These are phyloP conservation scores for Dolichotis patagonum DNA, from an alignment of 2,113 vertebrate genomes.

Conservation along the genomic window DNA sequence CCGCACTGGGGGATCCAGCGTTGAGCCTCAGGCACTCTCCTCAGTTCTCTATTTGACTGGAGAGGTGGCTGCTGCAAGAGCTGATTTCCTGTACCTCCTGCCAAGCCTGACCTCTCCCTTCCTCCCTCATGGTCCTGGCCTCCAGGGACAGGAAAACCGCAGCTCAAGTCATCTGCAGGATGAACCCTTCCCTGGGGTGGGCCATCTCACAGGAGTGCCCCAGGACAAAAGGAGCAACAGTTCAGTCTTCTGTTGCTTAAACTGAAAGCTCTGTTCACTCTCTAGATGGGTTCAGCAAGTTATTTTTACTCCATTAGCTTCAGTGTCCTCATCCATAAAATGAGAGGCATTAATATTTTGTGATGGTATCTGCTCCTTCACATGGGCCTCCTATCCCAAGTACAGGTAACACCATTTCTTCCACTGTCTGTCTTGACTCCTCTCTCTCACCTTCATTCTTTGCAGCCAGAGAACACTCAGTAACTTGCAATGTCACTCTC, in stretches of 20 bases:
- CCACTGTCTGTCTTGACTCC: neutral
- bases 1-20: neutral
- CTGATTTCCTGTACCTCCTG: constrained; percentile 58
- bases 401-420: neutral
- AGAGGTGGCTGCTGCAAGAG: neutral
- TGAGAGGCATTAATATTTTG: neutral
- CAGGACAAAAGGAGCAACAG: too few species aligned
- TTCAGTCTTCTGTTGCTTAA: neutral
- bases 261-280: neutral
- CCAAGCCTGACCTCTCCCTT: constrained; percentile 64
- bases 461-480: neutral
- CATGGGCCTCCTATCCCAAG: neutral
- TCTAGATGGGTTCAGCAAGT: neutral
- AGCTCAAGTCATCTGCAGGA: neutral
- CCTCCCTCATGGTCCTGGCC: constrained; percentile 1
- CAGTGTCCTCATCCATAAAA: neutral
- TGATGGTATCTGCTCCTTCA: neutral
- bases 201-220: neutral
- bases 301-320: neutral
- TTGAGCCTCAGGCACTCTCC: neutral
- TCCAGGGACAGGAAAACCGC: constrained; percentile 43
- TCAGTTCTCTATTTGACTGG: neutral
- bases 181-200: neutral
- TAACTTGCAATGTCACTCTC: neutral
- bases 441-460: neutral